These are phyloP conservation scores for Sapajus apella DNA, from an alignment of 2,113 vertebrate species.

Conservation along the genomic window DNA sequence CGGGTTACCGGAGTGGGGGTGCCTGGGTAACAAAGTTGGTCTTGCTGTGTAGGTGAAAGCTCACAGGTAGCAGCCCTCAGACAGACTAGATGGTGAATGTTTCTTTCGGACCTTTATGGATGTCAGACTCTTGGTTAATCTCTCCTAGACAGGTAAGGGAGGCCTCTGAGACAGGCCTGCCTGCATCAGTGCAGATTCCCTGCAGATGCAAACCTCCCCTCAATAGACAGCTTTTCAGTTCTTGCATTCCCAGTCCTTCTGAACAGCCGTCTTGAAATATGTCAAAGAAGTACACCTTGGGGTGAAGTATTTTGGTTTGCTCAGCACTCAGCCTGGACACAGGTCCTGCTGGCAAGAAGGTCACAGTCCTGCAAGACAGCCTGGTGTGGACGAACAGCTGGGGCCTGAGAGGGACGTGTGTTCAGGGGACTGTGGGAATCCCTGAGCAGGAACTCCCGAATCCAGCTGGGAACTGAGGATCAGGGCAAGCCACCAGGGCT, in stretches of 20 bases:
- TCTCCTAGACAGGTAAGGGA: background rate
- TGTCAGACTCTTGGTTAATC: background rate
- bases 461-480: background rate
- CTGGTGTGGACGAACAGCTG: background rate
- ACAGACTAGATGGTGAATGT: background rate
- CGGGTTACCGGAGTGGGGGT: background rate
- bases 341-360: background rate
- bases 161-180: accelerated
- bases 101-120: background rate
- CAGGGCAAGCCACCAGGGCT: background rate
- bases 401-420: accelerated
- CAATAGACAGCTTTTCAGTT: background rate
- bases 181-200: background rate
- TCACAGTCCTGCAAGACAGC: background rate
- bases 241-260: background rate
- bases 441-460: background rate
- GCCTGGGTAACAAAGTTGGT: background rate
- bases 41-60: background rate
- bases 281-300: background rate
- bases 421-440: background rate
- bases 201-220: background rate
- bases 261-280: background rate
- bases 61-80: background rate
- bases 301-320: background rate
- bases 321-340: background rate